phyloP scores from a whole-genome alignment of 1,140 invertebrate genomes.

The Drosophila biarmipes region DNA sequence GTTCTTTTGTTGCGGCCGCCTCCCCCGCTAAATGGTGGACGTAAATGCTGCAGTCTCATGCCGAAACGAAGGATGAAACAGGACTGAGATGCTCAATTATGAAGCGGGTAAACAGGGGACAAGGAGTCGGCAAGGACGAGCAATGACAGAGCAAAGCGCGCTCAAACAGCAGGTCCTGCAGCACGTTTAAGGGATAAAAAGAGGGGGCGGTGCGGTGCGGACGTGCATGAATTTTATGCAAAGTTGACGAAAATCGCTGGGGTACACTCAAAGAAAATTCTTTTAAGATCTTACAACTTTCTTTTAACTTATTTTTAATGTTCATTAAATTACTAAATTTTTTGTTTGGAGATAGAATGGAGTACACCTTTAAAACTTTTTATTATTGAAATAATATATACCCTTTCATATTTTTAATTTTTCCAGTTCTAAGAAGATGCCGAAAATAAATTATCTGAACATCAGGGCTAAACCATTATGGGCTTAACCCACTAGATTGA shows the following conservation, averaged over 20 bases:
- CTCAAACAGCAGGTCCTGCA: constrained; percentile 22
- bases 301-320: no score
- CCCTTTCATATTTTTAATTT: no score
- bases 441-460: no score
- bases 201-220: constrained; percentile 21
- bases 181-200: constrained; percentile 11
- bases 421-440: no score
- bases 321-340: no score
- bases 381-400: no score
- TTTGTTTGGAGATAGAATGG: no score
- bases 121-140: constrained; percentile 30
- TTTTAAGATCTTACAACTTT: no score
- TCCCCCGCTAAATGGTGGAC: constrained; percentile 18
- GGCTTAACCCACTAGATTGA: no score
- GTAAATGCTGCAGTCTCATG: constrained; percentile 44
- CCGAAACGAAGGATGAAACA: not conserved
- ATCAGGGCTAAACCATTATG: no score
- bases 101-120: constrained; percentile 63
- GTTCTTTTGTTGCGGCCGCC: constrained; percentile 25
- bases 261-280: no score
- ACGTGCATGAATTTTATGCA: constrained; percentile 80
- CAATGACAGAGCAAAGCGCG: constrained; percentile 25
- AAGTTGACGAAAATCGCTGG: constrained; percentile 71
- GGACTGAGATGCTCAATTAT: constrained; percentile 57
- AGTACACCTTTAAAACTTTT: no score